A percentile compares a stretch with the other conserved stretches of the same genome.
Conservation (phyloP, 2,113 vertebrate genomes). For the Colaptes auratus region DNA sequence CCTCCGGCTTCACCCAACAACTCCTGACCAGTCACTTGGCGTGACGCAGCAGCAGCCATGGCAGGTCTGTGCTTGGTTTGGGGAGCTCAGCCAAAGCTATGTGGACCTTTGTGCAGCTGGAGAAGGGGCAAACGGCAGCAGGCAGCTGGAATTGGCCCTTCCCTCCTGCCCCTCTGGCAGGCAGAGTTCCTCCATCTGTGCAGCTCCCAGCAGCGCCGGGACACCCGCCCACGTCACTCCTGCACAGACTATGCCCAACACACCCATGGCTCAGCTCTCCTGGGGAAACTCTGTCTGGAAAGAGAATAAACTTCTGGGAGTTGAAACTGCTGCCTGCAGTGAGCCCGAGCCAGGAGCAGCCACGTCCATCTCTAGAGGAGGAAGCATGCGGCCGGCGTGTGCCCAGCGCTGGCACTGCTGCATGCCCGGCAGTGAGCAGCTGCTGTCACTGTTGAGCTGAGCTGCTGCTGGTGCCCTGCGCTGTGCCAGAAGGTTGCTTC, state of each 20-base stretch:
- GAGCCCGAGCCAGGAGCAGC: background rate
- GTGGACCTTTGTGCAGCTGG: background rate
- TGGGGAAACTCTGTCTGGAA: background rate
- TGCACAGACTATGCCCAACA: rapidly evolving
- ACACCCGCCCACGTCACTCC: background rate
- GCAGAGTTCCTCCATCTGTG: background rate
- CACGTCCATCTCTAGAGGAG: background rate
- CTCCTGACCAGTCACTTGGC: background rate
- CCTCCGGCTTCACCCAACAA: background rate
- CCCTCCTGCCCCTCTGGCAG: background rate
- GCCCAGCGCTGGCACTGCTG: background rate
- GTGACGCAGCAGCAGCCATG: background rate
- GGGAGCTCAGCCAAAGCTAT: background rate
- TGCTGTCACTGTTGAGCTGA: rapidly evolving
- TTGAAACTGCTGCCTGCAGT: rapidly evolving
- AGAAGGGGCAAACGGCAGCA: background rate
- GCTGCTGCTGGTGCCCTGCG: background rate
- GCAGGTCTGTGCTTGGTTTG: rapidly evolving
- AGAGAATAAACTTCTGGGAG: background rate
- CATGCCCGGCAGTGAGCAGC: background rate
- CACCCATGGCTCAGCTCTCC: background rate
- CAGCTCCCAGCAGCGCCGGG: background rate
- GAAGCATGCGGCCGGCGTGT: rapidly evolving
- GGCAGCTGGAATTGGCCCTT: background rate
- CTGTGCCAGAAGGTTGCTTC: background rate